These are phyloP conservation scores for Tipula lateralis DNA, from an alignment of 2,888 invertebrate genomes.

Conservation along the genomic window DNA sequence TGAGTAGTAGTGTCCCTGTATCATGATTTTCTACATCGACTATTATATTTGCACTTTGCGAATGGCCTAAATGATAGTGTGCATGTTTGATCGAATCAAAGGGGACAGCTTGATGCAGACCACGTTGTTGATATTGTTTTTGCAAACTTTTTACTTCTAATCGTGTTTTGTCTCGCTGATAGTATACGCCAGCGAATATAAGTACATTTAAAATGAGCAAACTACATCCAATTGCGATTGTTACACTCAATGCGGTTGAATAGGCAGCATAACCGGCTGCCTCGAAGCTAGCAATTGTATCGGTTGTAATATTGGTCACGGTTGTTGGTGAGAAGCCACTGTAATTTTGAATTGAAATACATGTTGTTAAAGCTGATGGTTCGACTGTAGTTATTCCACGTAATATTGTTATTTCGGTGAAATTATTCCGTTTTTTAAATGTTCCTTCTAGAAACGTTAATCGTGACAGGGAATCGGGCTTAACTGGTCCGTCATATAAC, in stretches of 20 bases:
- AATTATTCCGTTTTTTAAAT: slow-evolving; percentile 54
- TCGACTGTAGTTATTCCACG: slow-evolving; percentile 46
- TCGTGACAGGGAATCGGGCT: slow-evolving; percentile 74
- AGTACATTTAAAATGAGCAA: slow-evolving; percentile 85
- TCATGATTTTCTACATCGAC: slow-evolving; percentile 79
- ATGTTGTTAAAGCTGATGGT: slow-evolving; percentile 51
- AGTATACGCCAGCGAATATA: slow-evolving; percentile 92
- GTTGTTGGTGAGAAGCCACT: slow-evolving; percentile 52
- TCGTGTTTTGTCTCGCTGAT: slow-evolving; percentile 80
- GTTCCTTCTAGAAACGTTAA: slow-evolving; percentile 51
- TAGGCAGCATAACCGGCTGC: slow-evolving; percentile 80
- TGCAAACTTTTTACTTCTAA: slow-evolving; percentile 74
- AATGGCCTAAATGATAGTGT: slow-evolving; percentile 71
- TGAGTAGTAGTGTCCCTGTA: slow-evolving; percentile 53
- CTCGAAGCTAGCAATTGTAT: slow-evolving; percentile 72
- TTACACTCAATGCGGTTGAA: slow-evolving; percentile 87
- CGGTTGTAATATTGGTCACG: slow-evolving; percentile 63
- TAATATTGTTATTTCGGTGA: slow-evolving; percentile 33
- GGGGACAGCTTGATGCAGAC: slow-evolving; percentile 54
- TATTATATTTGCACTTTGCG: slow-evolving; percentile 74
- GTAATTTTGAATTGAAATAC: slow-evolving; percentile 52
- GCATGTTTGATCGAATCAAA: slow-evolving; percentile 78
- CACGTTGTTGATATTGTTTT: slow-evolving; percentile 67
- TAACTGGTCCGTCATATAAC: slow-evolving; percentile 82
- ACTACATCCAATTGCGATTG: slow-evolving; percentile 91